A percentile compares a stretch with the other conserved stretches of the same genome.
Evolutionary conservation across 2,888 invertebrate genomes (phyloP).

Genomic region (Tenodera sinensis): DNA sequence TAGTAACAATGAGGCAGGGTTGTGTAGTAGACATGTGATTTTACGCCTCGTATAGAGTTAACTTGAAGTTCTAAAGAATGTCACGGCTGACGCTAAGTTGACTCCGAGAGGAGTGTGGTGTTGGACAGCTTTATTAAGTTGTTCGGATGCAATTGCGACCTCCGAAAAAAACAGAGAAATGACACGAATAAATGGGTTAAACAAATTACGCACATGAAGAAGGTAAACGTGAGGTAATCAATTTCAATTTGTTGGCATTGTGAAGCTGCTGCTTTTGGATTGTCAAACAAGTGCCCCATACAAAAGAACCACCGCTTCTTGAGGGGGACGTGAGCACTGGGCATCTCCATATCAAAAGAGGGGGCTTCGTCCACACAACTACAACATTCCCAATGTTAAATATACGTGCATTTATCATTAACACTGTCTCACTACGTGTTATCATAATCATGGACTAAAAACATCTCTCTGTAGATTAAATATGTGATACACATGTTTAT

Average conservation of each 20-base stretch:
- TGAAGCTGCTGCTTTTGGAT: background rate
- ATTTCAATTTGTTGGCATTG: conserved; percentile 1
- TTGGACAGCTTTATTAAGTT: background rate
- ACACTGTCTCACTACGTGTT: too few species aligned
- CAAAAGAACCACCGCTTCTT: background rate
- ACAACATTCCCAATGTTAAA: background rate
- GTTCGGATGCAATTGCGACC: background rate
- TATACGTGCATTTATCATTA: background rate
- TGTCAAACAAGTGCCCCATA: background rate
- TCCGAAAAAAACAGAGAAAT: background rate
- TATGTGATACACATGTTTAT: too few species aligned
- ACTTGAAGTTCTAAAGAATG: background rate
- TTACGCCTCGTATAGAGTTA: background rate
- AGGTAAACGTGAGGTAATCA: background rate
- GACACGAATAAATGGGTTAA: background rate
- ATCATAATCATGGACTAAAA: too few species aligned
- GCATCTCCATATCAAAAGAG: background rate
- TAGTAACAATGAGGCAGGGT: too few species aligned
- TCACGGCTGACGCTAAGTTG: background rate
- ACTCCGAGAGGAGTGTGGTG: background rate
- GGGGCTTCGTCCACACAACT: background rate
- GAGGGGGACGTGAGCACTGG: background rate
- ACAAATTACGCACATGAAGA: background rate
- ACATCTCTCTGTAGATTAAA: too few species aligned
- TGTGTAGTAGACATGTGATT: background rate